phyloP scores from a whole-genome alignment of 2,113 vertebrate species.

The Tachysurus vachellii region DNA sequence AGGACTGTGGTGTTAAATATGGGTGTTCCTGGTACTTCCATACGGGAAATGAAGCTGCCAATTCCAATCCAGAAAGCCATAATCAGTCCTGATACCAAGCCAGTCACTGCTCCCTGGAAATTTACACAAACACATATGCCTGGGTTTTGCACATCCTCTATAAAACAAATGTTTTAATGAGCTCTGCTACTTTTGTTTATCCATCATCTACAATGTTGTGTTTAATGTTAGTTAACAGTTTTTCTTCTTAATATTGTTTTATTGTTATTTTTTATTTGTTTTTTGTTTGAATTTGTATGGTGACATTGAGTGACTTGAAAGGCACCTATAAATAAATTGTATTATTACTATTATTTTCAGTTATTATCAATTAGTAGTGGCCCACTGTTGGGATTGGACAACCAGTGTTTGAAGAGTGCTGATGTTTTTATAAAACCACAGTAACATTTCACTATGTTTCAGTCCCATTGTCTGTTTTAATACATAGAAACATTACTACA shows the following conservation, averaged over 20 bases:
- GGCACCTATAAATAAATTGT: no score
- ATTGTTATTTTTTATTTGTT: no score
- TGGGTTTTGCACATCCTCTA: background rate
- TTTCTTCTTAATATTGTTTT: no score
- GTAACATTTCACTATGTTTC: background rate
- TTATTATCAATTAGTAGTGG: background rate
- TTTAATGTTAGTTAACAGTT: no score
- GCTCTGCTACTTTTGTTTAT: background rate
- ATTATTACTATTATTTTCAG: no score
- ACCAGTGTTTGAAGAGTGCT: background rate
- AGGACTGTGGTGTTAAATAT: slow-evolving; percentile 60
- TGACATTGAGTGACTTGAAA: no score
- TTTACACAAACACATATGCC: background rate
- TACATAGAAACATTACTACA: background rate
- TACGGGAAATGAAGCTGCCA: slow-evolving; percentile 74
- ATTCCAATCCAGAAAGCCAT: slow-evolving; percentile 98
- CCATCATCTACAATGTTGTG: background rate
- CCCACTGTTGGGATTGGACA: background rate
- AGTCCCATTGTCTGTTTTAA: background rate
- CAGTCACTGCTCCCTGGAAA: slow-evolving; percentile 82
- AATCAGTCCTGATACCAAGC: slow-evolving; percentile 78
- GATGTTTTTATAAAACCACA: background rate
- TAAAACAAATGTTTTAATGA: background rate
- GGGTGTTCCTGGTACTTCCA: background rate
- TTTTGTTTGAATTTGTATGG: no score